These are phyloP conservation scores for Leptinotarsa juncta DNA, from an alignment of 2,888 invertebrate species.

Conservation along the genomic window DNA sequence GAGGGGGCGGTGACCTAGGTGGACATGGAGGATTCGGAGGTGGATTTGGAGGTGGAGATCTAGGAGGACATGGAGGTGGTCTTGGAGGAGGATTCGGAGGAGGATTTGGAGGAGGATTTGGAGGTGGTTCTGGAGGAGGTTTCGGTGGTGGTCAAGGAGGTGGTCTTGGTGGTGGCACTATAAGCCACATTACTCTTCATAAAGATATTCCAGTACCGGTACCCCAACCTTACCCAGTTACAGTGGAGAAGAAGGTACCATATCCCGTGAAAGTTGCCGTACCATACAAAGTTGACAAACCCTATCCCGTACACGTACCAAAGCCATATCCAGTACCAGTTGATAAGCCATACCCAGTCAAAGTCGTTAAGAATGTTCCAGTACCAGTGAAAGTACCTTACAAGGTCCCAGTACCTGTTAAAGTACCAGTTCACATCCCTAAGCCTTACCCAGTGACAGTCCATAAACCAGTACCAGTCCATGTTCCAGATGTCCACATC, in stretches of 20 bases:
- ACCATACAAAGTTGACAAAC: constrained; percentile 70
- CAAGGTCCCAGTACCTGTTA: constrained; percentile 58
- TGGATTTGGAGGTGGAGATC: constrained; percentile 38
- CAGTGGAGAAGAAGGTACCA: constrained; percentile 76
- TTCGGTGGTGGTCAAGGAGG: constrained; percentile 41
- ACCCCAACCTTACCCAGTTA: constrained; percentile 71
- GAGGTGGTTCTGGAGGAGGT: constrained; percentile 47
- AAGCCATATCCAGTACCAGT: constrained; percentile 73
- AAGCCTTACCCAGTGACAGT: constrained; percentile 63
- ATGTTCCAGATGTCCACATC: constrained; percentile 67
- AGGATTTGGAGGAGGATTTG: constrained; percentile 38
- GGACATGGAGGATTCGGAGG: constrained; percentile 43
- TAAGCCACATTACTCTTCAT: constrained; percentile 72
- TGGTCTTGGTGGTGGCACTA: constrained; percentile 58
- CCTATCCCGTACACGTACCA: constrained; percentile 74
- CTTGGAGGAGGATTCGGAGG: constrained; percentile 41
- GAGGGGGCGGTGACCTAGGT: constrained; percentile 45
- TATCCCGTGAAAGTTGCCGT: constrained; percentile 69
- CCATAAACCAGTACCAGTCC: constrained; percentile 64
- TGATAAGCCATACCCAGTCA: constrained; percentile 67
- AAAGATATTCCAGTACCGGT: constrained; percentile 72
- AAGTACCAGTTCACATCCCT: constrained; percentile 56
- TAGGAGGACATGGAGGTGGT: constrained; percentile 39
- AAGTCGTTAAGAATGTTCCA: constrained; percentile 65
- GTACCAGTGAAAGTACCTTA: constrained; percentile 64